These are phyloP conservation scores for Cebidichthys violaceus DNA, from an alignment of 2,113 vertebrate species.

Conservation along the genomic window DNA sequence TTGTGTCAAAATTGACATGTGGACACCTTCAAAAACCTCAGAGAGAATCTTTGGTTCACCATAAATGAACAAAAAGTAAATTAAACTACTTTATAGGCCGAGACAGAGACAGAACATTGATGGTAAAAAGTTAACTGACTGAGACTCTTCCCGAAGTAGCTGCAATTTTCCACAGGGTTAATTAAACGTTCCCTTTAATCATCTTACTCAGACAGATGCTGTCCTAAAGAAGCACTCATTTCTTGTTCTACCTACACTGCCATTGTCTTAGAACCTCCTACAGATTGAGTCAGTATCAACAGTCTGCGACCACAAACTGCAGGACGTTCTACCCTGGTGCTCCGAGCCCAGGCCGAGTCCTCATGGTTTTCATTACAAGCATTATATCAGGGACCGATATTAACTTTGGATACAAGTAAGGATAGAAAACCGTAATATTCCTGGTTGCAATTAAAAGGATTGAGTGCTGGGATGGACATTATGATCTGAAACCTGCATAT, in stretches of 20 bases:
- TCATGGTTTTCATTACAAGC: slow-evolving; percentile 32
- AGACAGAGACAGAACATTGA: not conserved
- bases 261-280: slow-evolving; percentile 10
- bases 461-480: not conserved
- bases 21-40: not conserved
- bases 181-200: slow-evolving; percentile 40
- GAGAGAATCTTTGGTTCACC: not conserved
- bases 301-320: slow-evolving; percentile 25
- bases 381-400: slow-evolving; percentile 30
- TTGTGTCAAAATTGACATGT: not conserved
- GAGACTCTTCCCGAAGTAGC: slow-evolving; percentile 19
- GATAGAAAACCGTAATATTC: slow-evolving; percentile 1
- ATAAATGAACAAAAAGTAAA: not conserved
- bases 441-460: not conserved
- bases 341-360: not conserved
- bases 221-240: not conserved
- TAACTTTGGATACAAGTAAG: not conserved
- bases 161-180: not conserved
- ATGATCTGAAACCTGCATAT: not conserved
- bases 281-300: slow-evolving; percentile 31
- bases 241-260: not conserved
- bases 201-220: slow-evolving; percentile 23
- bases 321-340: slow-evolving; percentile 4
- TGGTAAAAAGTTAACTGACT: slow-evolving; percentile 26
- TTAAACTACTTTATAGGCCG: not conserved